These are phyloP conservation scores for Leptogaster cylindrica DNA, from an alignment of 2,888 invertebrate genomes.

Conservation along the genomic window DNA sequence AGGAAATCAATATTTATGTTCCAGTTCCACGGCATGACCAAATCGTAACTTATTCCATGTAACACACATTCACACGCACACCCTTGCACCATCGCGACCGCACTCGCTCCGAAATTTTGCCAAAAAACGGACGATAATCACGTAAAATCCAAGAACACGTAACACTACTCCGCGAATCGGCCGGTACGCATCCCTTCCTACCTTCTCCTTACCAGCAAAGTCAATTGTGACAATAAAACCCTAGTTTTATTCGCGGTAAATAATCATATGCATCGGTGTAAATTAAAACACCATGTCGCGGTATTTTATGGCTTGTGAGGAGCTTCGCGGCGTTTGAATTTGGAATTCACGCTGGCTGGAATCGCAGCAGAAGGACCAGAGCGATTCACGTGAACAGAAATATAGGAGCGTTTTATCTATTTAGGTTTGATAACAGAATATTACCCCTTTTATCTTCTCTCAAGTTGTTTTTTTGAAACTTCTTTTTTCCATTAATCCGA, in stretches of 20 bases:
- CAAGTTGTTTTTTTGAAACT: too few relatives aligned
- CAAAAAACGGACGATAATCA: conserved; percentile 27
- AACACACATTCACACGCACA: conserved; percentile 5
- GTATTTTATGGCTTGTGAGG: too few relatives aligned
- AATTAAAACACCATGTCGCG: not conserved
- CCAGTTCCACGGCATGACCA: conserved; percentile 28
- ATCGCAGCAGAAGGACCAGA: not conserved
- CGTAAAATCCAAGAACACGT: conserved; percentile 18
- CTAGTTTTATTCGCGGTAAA: conserved; percentile 15
- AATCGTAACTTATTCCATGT: conserved; percentile 34
- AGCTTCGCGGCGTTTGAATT: too few relatives aligned
- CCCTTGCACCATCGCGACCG: not conserved
- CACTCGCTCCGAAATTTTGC: not conserved
- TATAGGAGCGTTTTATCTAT: not conserved
- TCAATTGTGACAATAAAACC: conserved; percentile 5
- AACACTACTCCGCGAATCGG: not conserved
- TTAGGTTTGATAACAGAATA: too few relatives aligned
- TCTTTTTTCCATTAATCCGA: not conserved
- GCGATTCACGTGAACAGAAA: not conserved
- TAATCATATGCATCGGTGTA: not conserved
- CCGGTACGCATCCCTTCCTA: not conserved
- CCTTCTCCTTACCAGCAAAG: not conserved
- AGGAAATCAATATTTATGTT: conserved; percentile 43
- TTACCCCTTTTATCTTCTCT: too few relatives aligned
- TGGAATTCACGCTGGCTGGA: too few relatives aligned